Evolutionary conservation across 2,797 vertebrate species (phyloP).

Genomic region (Sebastes kiyomatsui): DNA sequence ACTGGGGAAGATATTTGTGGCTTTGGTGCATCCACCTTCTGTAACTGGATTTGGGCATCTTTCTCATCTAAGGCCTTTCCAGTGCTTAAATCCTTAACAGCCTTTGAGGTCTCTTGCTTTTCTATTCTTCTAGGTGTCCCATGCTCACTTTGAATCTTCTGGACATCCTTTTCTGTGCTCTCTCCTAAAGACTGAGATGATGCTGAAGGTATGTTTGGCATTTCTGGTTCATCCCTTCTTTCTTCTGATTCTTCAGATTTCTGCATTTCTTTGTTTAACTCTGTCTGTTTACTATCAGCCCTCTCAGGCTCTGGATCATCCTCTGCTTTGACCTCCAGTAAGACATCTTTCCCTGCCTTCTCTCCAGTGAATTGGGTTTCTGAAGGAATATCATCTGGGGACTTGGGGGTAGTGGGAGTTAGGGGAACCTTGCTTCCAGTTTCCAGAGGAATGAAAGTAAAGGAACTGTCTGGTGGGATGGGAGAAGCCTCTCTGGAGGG

Average conservation of each 20-base stretch:
- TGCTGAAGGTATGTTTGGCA: neutral
- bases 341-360: neutral
- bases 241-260: slow-evolving; percentile 19
- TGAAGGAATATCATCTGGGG: slow-evolving; percentile 13
- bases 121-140: neutral
- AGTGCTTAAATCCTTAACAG: slow-evolving; percentile 1
- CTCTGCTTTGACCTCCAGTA: slow-evolving; percentile 11
- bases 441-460: slow-evolving; percentile 65
- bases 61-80: slow-evolving; percentile 24
- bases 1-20: slow-evolving; percentile 57
- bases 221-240: slow-evolving; percentile 1
- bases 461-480: slow-evolving; percentile 74
- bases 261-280: slow-evolving; percentile 12
- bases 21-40: slow-evolving; percentile 30
- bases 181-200: slow-evolving; percentile 15
- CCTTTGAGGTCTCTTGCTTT: slow-evolving; percentile 9
- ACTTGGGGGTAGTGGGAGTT: slow-evolving; percentile 55
- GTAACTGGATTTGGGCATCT: slow-evolving; percentile 19
- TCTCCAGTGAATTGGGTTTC: slow-evolving; percentile 13
- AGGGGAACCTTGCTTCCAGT: slow-evolving; percentile 33
- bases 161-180: slow-evolving; percentile 1
- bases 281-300: neutral
- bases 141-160: slow-evolving; percentile 5
- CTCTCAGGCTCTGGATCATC: neutral
- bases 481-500: slow-evolving; percentile 81